A percentile compares a stretch with the other conserved stretches of the same genome.
Conservation (phyloP, 2,888 invertebrate species). For the Apodemia duryi region DNA sequence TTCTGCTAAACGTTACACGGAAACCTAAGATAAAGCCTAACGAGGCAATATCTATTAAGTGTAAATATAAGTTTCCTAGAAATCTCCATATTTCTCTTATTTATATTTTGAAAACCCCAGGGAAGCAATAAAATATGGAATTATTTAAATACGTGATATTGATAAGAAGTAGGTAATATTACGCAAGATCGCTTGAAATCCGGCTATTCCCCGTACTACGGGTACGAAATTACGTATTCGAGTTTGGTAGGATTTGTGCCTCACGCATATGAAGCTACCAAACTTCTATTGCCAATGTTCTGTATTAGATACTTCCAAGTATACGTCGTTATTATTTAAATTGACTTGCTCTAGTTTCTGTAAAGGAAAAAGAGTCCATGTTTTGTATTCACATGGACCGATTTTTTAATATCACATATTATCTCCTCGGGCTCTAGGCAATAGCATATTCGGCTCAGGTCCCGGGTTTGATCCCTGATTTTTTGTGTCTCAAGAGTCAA, state of each 20-base stretch:
- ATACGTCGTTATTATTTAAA: slow-evolving; percentile 22
- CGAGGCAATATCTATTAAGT: no score
- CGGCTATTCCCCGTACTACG: slow-evolving; percentile 28
- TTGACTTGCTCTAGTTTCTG: slow-evolving; percentile 20
- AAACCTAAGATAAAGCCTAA: no score
- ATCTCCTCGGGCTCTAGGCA: no score
- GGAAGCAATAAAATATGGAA: slow-evolving; percentile 19
- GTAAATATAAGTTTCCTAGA: no score
- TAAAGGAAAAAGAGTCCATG: not conserved
- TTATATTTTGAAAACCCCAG: no score
- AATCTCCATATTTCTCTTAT: no score
- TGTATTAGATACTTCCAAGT: slow-evolving; percentile 22
- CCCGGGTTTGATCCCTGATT: no score
- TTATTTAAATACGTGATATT: slow-evolving; percentile 24
- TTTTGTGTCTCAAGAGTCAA: no score
- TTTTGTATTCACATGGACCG: not conserved
- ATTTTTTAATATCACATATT: no score
- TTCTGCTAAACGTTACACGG: no score
- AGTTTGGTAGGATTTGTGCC: slow-evolving; percentile 26
- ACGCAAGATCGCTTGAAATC: slow-evolving; percentile 22
- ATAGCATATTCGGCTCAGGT: no score
- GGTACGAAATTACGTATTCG: slow-evolving; percentile 29
- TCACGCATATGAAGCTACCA: slow-evolving; percentile 19
- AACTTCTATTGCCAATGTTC: slow-evolving; percentile 26
- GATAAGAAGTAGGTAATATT: slow-evolving; percentile 26